These are phyloP conservation scores for Sesia bembeciformis DNA, from an alignment of 2,888 invertebrate species.

Conservation along the genomic window DNA sequence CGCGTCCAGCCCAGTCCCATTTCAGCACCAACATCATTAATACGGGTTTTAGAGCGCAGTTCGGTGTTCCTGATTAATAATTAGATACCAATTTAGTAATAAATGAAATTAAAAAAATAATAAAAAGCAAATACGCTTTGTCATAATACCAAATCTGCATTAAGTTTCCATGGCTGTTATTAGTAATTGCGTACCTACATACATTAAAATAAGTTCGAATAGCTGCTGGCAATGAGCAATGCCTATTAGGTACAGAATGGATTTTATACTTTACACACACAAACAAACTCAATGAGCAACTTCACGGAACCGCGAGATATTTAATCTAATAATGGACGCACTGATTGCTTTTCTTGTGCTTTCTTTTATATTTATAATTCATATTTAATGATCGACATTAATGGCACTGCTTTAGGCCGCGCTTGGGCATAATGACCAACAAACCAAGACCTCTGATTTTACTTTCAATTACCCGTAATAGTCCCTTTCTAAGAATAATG, in stretches of 20 bases:
- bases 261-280: neutral
- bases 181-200: too few relatives aligned
- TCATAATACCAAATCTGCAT: too few relatives aligned
- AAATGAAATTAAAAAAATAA: too few relatives aligned
- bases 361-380: slow-evolving; percentile 72
- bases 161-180: neutral
- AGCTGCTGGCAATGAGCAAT: too few relatives aligned
- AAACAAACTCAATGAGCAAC: neutral
- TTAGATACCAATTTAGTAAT: too few relatives aligned
- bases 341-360: slow-evolving; percentile 67
- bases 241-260: too few relatives aligned
- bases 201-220: too few relatives aligned
- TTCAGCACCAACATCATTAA: too few relatives aligned
- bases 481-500: neutral
- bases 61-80: too few relatives aligned
- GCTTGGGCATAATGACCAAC: slow-evolving; percentile 31
- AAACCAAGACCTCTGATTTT: slow-evolving; percentile 28
- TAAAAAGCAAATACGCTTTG: too few relatives aligned
- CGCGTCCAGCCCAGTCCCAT: too few relatives aligned
- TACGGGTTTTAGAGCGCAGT: too few relatives aligned
- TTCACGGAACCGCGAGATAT: slow-evolving; percentile 42
- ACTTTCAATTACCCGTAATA: slow-evolving; percentile 5
- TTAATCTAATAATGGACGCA: slow-evolving; percentile 63
- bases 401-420: slow-evolving; percentile 59
- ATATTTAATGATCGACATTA: slow-evolving; percentile 73